Evolutionary conservation across 1,140 invertebrate genomes (phyloP).

Genomic region (Formica exsecta): DNA sequence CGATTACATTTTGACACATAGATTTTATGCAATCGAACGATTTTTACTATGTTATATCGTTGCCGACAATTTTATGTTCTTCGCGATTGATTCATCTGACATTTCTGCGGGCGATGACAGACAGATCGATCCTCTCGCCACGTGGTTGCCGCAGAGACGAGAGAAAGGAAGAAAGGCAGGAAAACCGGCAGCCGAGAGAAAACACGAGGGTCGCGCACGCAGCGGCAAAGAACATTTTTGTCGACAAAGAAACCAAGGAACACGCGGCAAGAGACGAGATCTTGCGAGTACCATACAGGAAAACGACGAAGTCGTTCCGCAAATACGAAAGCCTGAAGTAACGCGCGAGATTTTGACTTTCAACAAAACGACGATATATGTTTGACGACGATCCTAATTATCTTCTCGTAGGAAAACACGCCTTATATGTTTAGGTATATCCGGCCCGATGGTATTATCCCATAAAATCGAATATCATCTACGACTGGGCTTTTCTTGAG

Average conservation of each 20-base stretch:
- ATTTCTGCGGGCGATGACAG: background rate
- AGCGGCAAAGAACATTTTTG: too few species aligned
- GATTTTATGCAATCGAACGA: too few species aligned
- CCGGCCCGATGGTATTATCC: background rate
- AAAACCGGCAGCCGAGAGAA: conserved; percentile 21
- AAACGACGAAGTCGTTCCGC: conserved; percentile 65
- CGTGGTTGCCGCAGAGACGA: conserved; percentile 1
- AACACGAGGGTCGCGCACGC: conserved; percentile 9
- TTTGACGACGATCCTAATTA: conserved; percentile 54
- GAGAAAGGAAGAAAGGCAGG: conserved; percentile 32
- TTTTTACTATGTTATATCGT: too few species aligned
- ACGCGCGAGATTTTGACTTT: conserved; percentile 47
- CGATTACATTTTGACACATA: too few species aligned
- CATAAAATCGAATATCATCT: too few species aligned
- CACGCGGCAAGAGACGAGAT: conserved; percentile 9
- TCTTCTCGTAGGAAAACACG: conserved; percentile 31
- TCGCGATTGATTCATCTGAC: background rate
- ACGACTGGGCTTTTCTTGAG: background rate
- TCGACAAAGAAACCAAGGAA: conserved; percentile 10
- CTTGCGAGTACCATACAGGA: background rate
- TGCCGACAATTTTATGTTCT: background rate
- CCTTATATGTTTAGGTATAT: background rate
- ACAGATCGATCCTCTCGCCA: background rate
- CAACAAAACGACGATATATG: conserved; percentile 39
- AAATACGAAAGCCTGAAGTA: conserved; percentile 68